Conservation (phyloP, 2,113 vertebrate species). For the Triplophysa rosa region DNA sequence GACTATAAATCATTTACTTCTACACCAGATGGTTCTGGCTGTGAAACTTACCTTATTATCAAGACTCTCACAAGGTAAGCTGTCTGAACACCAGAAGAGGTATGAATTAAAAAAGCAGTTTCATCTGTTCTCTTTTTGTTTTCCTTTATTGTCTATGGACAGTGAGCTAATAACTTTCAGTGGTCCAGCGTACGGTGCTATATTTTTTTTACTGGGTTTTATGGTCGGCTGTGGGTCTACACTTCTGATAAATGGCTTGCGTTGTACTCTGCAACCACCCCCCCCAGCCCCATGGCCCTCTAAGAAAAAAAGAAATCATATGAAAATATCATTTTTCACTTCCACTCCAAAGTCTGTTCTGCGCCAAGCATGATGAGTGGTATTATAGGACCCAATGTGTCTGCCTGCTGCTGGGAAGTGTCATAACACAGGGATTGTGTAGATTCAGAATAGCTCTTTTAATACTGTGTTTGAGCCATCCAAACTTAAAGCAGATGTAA, state of each 20-base stretch:
- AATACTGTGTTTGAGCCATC: no score
- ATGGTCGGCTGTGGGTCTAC: constrained; percentile 55
- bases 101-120: constrained; percentile 45
- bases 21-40: neutral
- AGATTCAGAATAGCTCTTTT: constrained; percentile 1
- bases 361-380: constrained; percentile 59
- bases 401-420: constrained; percentile 40
- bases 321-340: constrained; percentile 41
- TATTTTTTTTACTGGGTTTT: constrained; percentile 63
- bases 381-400: constrained; percentile 48
- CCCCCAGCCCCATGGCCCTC: no score
- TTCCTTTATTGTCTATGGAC: constrained; percentile 60
- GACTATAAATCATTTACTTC: constrained; percentile 52
- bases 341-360: constrained; percentile 52
- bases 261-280: constrained; percentile 52
- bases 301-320: constrained; percentile 61
- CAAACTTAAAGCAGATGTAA: neutral
- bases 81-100: constrained; percentile 39
- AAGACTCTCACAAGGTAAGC: constrained; percentile 42
- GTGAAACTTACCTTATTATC: constrained; percentile 9
- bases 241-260: constrained; percentile 61
- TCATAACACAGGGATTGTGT: constrained; percentile 42
- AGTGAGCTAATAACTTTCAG: constrained; percentile 57
- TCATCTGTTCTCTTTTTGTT: constrained; percentile 60
- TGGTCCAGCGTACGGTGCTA: constrained; percentile 50